Base-by-base conservation (phyloP, 2,888 invertebrate species). In the Hemistola chrysoprasaria region DNA sequence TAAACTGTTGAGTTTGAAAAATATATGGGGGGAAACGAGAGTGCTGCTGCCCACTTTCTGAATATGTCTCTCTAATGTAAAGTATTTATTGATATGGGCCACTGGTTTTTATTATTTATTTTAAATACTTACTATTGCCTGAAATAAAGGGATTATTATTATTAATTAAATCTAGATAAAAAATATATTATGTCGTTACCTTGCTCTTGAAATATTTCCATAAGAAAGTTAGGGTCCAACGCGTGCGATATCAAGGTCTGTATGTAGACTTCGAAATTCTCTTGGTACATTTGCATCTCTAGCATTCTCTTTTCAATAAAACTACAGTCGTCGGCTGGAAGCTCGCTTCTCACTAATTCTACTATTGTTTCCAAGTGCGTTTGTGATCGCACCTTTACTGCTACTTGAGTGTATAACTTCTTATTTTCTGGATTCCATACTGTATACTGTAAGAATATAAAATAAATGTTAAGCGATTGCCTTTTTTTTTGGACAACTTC, bases 161-260 rank as follows among this genome's bases (percentile, higher is more conserved):
- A n/a, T n/a, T n/a, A n/a, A n/a, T n/a, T n/a, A n/a, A n/a, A n/a
- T n/a, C n/a, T n/a, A n/a, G n/a, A n/a, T n/a, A n/a, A n/a, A n/a
- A n/a, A n/a, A n/a, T n/a, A n/a, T n/a, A n/a, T n/a, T n/a, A n/a
- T n/a, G n/a, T 22, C 10, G 26, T 63, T 69, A 96, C 97, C 97
- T 91, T 95, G 94, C 69, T 97, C 97, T 70, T 95, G 94, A 62
- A 95, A 95, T 69, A 97, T 97, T 90, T 97, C 97, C 32, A 93
- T 93, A 8, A 97, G 90, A 71, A 97, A 97, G 83, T 95, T 96
- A 2, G 95, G 94, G 80, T 97, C 97, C 51, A 97, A 83, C 3
- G 96, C 95, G 75, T 97, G 97, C 1, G 97, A 97, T 66, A 97
- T 95, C 65, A 97, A 90, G 1, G 96, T 96, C 76, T 97, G 97